These are phyloP conservation scores for Stichodactyla helianthus DNA, from an alignment of 64 coral and sea anemone genomes.

Conservation along the genomic window DNA sequence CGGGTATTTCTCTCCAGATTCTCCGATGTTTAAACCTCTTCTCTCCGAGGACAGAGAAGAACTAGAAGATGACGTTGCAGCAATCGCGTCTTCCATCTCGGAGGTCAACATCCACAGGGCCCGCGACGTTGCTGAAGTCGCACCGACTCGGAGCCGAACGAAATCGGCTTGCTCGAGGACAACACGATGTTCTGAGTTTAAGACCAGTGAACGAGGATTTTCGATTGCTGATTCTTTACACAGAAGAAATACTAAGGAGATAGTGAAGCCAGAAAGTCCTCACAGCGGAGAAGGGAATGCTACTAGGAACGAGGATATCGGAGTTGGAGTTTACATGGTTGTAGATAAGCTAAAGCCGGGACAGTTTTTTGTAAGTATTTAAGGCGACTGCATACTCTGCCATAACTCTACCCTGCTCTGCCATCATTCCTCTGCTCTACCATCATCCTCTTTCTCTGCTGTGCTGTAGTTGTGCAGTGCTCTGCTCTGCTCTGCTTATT, in stretches of 20 bases:
- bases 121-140: neutral
- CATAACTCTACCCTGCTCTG: too few species aligned
- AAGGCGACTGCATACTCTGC: too few species aligned
- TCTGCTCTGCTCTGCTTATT: neutral
- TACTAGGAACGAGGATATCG: conserved; percentile 15
- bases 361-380: conserved; percentile 77
- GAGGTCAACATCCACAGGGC: conserved; percentile 1
- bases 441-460: too few species aligned
- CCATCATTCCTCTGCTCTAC: too few species aligned
- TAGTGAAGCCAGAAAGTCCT: neutral
- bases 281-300: neutral
- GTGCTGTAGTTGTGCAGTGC: too few species aligned
- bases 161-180: neutral
- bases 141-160: neutral
- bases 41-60: neutral
- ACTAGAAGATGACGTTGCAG: neutral
- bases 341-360: conserved; percentile 63
- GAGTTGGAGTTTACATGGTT: conserved; percentile 85
- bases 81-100: neutral
- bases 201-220: neutral
- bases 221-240: neutral
- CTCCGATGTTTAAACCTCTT: neutral
- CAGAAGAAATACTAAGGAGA: neutral
- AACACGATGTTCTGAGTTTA: conserved; percentile 3
- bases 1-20: neutral